Evolutionary conservation across 2,888 invertebrate species (phyloP), one percentile per base, ranked within the genome.

Genomic region (Spisula subtruncata): DNA sequence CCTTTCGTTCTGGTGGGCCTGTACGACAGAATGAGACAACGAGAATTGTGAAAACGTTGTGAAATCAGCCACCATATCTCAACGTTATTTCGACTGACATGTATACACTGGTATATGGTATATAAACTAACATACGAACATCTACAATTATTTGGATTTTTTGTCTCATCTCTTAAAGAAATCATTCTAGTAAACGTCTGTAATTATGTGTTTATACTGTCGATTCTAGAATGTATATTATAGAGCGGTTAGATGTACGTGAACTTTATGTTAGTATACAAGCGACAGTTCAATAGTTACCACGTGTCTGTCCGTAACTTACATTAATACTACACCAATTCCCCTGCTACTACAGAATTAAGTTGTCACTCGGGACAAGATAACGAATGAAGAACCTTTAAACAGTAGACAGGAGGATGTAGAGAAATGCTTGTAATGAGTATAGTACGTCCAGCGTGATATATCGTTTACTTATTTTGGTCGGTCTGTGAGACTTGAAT

Each of bases 341-440:
- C 35, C 32, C 75, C 32, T 10, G 29, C 32, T 12, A 32, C 14
- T 75, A 32, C 75, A 32, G 35, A 29, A 75, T 75, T 75, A 75
- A 32, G 75, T 75, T 75, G 75, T 75, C 75, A 75, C 75, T 75
- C 8, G 35, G 75, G 75, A 75, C 25, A 35, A 6, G 75, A 75
- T 75, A 75, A 75, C 29, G 75, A 75, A 75, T 75, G 75, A 14
- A 16, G 32, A 75, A 75, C 16, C 32, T 75, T 75, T 75, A 25
- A 75, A 18, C 12, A 75, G 35, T 35, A 75, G 75, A 75, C 75
- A 75, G 32, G 29, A 18, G 75, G 35, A 25, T 32, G 32, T 75
- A 75, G 16, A 75, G 35, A 16, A 35, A 75, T 5, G 8, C 16
- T 35, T 75, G 75, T 75, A 35, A 75, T 75, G 35, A 75, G 75